These are phyloP conservation scores for Dorcus hopei DNA, from an alignment of 2,888 invertebrate genomes.

Conservation along the genomic window DNA sequence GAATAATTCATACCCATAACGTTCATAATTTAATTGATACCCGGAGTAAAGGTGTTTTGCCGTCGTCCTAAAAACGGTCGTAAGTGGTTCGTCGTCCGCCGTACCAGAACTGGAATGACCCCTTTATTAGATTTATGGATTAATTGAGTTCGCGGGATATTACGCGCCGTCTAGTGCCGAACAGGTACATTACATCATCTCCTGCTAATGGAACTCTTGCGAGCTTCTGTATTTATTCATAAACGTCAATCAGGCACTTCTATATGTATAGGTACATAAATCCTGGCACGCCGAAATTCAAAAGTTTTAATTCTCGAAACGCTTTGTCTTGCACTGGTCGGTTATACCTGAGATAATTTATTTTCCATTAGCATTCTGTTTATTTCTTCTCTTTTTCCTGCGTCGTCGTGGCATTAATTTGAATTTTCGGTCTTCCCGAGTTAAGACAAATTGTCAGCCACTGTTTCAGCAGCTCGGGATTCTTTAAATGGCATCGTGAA, in stretches of 20 bases:
- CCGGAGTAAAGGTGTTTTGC: neutral
- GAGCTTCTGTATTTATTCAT: slow-evolving; percentile 19
- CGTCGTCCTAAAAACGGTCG: neutral
- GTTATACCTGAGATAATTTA: slow-evolving; percentile 15
- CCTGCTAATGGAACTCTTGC: neutral
- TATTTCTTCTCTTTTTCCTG: slow-evolving; percentile 4
- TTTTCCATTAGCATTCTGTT: slow-evolving; percentile 12
- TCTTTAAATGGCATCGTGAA: slow-evolving; percentile 14
- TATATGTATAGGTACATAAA: neutral
- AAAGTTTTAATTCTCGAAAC: slow-evolving; percentile 6
- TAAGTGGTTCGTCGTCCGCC: slow-evolving; percentile 1
- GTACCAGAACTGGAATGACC: neutral
- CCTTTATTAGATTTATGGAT: slow-evolving; percentile 1
- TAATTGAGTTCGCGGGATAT: neutral
- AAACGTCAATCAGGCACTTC: slow-evolving; percentile 17
- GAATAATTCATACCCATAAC: neutral
- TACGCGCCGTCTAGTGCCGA: neutral
- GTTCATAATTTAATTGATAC: slow-evolving; percentile 1
- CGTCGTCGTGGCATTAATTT: slow-evolving; percentile 12
- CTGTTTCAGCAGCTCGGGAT: slow-evolving; percentile 9
- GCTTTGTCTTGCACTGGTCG: slow-evolving; percentile 6
- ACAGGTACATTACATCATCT: no score
- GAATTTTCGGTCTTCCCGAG: slow-evolving; percentile 13
- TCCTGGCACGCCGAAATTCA: neutral
- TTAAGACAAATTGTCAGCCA: slow-evolving; percentile 17